Conservation (phyloP, 2,888 invertebrate genomes). For the Rhagonycha lutea region DNA sequence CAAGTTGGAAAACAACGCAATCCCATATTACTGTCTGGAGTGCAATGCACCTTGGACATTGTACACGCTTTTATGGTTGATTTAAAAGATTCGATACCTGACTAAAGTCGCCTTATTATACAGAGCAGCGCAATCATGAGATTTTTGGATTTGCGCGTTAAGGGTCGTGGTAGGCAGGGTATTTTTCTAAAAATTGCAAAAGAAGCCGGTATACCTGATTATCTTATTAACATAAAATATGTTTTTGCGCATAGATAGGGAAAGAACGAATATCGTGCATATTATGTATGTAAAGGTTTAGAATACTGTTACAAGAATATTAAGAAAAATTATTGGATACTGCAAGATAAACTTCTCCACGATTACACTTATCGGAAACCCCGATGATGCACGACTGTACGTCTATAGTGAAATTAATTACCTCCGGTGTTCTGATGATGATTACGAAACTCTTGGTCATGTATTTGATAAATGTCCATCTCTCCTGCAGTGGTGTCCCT, state of each 20-base stretch:
- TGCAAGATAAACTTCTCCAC: constrained; percentile 58
- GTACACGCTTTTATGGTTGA: constrained; percentile 58
- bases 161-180: constrained; percentile 48
- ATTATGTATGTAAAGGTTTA: constrained; percentile 66
- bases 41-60: constrained; percentile 64
- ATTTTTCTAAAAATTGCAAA: constrained; percentile 61
- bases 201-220: constrained; percentile 73
- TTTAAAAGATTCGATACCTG: constrained; percentile 49
- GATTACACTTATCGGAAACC: constrained; percentile 50
- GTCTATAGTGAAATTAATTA: neutral
- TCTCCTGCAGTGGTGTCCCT: neutral
- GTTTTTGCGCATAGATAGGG: constrained; percentile 70
- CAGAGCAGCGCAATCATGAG: constrained; percentile 69
- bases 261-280: constrained; percentile 65
- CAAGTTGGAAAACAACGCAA: constrained; percentile 63
- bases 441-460: neutral
- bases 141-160: constrained; percentile 52
- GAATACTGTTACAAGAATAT: constrained; percentile 71
- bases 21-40: constrained; percentile 62
- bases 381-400: neutral
- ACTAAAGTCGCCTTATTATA: constrained; percentile 60
- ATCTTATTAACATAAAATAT: constrained; percentile 80
- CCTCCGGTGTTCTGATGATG: neutral
- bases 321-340: constrained; percentile 67
- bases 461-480: neutral